Evolutionary conservation across 2,888 invertebrate genomes (phyloP).

Genomic region (Cheilosia vernalis): DNA sequence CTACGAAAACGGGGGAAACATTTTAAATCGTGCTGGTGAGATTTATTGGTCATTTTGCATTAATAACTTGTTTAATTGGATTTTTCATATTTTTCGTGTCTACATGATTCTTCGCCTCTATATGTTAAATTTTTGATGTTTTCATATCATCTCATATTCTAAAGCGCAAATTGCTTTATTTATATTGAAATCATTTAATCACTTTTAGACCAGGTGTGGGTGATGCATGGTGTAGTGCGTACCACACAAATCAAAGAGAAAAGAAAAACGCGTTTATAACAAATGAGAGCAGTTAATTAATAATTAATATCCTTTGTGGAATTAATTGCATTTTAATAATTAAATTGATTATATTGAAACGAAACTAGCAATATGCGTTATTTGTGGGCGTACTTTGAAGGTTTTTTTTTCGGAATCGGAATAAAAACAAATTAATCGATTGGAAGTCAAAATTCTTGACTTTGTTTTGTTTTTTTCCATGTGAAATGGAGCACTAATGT

Average conservation of each 20-base stretch:
- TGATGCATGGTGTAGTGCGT: not conserved
- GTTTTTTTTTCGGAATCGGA: too few relatives aligned
- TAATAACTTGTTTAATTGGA: conserved; percentile 68
- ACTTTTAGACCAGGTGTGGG: not conserved
- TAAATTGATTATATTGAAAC: conserved; percentile 26
- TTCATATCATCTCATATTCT: conserved; percentile 28
- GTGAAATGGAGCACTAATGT: too few relatives aligned
- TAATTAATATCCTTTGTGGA: conserved; percentile 41
- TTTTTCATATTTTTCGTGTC: conserved; percentile 44
- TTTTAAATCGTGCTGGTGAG: conserved; percentile 1
- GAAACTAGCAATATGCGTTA: not conserved
- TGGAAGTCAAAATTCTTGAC: too few relatives aligned
- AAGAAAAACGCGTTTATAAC: conserved; percentile 45
- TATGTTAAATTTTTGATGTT: conserved; percentile 34
- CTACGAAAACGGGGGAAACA: not conserved
- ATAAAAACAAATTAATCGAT: too few relatives aligned
- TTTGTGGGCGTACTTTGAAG: not conserved
- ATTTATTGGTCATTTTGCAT: conserved; percentile 44
- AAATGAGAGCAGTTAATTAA: conserved; percentile 56
- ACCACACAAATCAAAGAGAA: conserved; percentile 22
- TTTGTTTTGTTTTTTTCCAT: too few relatives aligned
- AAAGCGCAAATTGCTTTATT: not conserved
- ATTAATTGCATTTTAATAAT: conserved; percentile 57
- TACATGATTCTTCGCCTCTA: conserved; percentile 8
- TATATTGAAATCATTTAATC: conserved; percentile 1